phyloP scores from a whole-genome alignment of 2,113 vertebrate genomes.

The Platichthys stellatus region DNA sequence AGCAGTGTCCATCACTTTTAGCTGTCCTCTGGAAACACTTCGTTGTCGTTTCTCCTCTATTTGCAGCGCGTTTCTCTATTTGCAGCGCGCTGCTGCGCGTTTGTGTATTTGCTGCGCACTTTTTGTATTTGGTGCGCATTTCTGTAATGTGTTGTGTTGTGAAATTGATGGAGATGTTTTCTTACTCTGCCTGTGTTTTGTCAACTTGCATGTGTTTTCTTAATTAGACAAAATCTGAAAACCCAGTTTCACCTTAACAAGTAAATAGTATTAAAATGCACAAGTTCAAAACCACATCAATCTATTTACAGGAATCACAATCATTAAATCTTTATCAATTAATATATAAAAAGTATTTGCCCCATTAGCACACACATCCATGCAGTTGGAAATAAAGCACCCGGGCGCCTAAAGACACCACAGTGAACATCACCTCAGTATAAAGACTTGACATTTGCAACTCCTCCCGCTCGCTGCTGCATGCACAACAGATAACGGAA shows the following conservation, averaged over 20 bases:
- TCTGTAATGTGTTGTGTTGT: too few relatives aligned
- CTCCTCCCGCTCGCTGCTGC: constrained; percentile 47
- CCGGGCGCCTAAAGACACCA: constrained; percentile 5
- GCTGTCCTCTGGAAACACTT: too few relatives aligned
- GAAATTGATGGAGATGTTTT: too few relatives aligned
- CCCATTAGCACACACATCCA: constrained; percentile 13
- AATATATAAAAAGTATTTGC: not conserved
- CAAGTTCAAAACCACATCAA: not conserved
- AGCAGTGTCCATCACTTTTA: too few relatives aligned
- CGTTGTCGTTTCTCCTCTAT: too few relatives aligned
- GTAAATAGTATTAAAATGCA: not conserved
- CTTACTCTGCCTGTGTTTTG: too few relatives aligned
- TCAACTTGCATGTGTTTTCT: too few relatives aligned
- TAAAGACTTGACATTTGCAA: constrained; percentile 56
- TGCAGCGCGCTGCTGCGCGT: too few relatives aligned
- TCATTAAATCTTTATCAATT: not conserved
- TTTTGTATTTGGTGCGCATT: too few relatives aligned
- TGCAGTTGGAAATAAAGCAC: constrained; percentile 22
- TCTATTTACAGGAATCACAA: not conserved
- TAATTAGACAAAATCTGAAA: not conserved
- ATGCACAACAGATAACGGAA: constrained; percentile 60
- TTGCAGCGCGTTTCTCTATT: too few relatives aligned
- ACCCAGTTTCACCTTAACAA: not conserved
- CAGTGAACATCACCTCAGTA: constrained; percentile 39
- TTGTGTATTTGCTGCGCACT: too few relatives aligned